phyloP scores from a whole-genome alignment of 2,797 vertebrate genomes.

The Mormyrops boulengeri region DNA sequence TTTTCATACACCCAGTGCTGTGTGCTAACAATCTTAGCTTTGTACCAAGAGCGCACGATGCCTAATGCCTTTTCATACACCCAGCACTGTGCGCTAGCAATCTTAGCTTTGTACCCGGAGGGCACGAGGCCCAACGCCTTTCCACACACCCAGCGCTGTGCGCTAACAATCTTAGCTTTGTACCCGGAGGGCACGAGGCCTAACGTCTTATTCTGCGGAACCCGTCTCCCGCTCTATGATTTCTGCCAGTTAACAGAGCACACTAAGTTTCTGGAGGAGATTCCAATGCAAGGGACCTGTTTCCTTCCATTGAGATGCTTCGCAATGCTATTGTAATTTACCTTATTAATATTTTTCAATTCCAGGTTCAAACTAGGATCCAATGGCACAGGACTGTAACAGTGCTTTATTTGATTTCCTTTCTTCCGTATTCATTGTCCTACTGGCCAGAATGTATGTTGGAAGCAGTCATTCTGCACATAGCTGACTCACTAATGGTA shows the following conservation, averaged over 20 bases:
- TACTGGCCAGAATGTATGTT: not conserved
- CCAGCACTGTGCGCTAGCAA: no score
- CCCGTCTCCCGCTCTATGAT: slow-evolving; percentile 53
- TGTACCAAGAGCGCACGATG: no score
- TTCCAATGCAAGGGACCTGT: not conserved
- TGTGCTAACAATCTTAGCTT: no score
- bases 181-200: slow-evolving; percentile 41
- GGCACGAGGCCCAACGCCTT: no score
- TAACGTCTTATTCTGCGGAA: slow-evolving; percentile 53
- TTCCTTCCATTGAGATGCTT: slow-evolving; percentile 45
- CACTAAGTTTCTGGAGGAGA: not conserved
- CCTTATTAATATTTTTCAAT: slow-evolving; percentile 23
- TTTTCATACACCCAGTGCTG: no score
- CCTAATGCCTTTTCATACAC: no score
- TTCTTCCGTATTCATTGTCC: not conserved
- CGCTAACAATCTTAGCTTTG: slow-evolving; percentile 33
- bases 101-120: no score
- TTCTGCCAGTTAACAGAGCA: slow-evolving; percentile 38
- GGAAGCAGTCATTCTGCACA: not conserved
- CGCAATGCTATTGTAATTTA: slow-evolving; percentile 48
- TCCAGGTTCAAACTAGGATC: not conserved
- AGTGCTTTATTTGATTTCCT: not conserved
- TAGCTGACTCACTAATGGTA: not conserved
- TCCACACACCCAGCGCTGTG: not conserved
- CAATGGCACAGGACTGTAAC: not conserved